Evolutionary conservation across 1,140 invertebrate genomes (phyloP).

Genomic region (Mamestra configurata): DNA sequence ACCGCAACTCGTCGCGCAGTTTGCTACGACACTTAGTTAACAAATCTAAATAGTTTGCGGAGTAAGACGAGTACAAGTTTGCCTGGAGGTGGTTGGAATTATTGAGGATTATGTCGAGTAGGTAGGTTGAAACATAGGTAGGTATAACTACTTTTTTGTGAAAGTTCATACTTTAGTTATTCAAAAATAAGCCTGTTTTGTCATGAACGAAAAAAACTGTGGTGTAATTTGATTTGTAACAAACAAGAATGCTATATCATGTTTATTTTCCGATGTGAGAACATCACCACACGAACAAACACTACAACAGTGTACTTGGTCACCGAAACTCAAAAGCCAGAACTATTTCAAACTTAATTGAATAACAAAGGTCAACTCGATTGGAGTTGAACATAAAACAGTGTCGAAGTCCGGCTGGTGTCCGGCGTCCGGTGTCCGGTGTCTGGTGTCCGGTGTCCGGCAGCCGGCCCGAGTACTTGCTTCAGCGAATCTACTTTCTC

Average conservation of each 20-base stretch:
- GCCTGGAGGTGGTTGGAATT: too few relatives aligned
- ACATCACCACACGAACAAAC: background rate
- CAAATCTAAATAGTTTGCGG: background rate
- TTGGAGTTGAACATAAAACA: background rate
- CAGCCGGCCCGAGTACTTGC: too few relatives aligned
- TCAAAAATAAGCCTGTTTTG: too few relatives aligned
- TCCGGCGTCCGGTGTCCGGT: slow-evolving; percentile 15
- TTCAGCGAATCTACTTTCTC: background rate
- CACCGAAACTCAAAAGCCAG: background rate
- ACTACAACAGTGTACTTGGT: background rate
- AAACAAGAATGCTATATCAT: too few relatives aligned
- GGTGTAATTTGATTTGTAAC: too few relatives aligned
- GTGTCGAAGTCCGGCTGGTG: background rate
- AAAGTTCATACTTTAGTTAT: too few relatives aligned
- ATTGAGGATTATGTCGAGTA: too few relatives aligned
- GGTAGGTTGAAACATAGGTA: too few relatives aligned
- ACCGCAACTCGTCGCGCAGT: background rate
- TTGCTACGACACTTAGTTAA: background rate
- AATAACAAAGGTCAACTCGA: slow-evolving; percentile 26
- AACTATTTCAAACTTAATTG: background rate
- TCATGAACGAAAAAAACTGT: too few relatives aligned
- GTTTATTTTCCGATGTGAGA: background rate
- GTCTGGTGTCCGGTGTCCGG: background rate
- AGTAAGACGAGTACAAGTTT: background rate
- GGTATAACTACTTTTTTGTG: too few relatives aligned